These are phyloP conservation scores for Drosophila leontia DNA, from an alignment of 1,140 invertebrate species.

Conservation along the genomic window DNA sequence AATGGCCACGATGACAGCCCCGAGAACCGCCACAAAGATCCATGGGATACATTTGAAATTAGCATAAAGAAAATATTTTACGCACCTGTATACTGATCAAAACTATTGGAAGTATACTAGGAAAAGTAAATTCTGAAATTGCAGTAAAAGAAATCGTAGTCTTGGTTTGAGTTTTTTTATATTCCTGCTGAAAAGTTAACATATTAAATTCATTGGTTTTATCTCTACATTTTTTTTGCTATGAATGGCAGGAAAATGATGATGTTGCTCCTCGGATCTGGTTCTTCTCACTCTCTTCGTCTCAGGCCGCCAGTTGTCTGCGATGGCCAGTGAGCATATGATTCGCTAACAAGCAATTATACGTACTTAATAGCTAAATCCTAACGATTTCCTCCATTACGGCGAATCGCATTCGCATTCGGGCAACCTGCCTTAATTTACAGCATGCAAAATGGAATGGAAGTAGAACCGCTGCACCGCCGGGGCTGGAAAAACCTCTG, in stretches of 20 bases:
- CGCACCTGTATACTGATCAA: background rate
- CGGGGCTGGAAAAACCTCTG: slow-evolving; percentile 9
- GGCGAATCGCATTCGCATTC: slow-evolving; percentile 56
- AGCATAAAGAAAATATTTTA: slow-evolving; percentile 13
- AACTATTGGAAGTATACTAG: background rate
- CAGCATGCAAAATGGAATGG: slow-evolving; percentile 80
- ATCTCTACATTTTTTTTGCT: background rate
- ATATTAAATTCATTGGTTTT: background rate
- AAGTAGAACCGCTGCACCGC: slow-evolving; percentile 49
- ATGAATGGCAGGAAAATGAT: slow-evolving; percentile 4
- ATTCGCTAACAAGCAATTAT: slow-evolving; percentile 72
- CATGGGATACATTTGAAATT: slow-evolving; percentile 19
- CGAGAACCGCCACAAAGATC: slow-evolving; percentile 33
- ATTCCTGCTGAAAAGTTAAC: background rate
- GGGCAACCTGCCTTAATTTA: slow-evolving; percentile 74
- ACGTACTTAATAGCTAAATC: slow-evolving; percentile 63
- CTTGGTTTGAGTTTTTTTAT: too few relatives aligned
- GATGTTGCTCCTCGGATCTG: slow-evolving; percentile 1
- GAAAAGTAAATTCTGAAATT: background rate
- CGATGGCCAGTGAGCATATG: slow-evolving; percentile 26
- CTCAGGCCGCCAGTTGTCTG: slow-evolving; percentile 13
- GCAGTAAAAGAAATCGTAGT: too few relatives aligned
- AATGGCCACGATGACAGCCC: slow-evolving; percentile 47
- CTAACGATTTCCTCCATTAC: slow-evolving; percentile 75
- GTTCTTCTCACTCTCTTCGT: slow-evolving; percentile 23